Conservation (phyloP, 64 coral and sea anemone genomes). For the Montipora sp. region DNA sequence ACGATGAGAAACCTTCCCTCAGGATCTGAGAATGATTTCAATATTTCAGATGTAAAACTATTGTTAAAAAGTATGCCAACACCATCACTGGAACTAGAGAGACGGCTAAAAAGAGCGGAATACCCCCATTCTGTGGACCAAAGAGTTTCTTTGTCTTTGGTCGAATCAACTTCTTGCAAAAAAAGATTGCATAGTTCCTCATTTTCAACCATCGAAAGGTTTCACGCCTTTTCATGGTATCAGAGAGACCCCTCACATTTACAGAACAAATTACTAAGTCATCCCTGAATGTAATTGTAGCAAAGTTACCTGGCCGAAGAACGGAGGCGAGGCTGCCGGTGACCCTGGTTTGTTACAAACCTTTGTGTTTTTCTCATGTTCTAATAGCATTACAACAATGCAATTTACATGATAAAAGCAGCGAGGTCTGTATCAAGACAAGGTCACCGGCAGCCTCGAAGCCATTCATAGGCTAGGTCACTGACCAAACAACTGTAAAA, state of each 20-base stretch:
- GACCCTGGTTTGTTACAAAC: too few species aligned
- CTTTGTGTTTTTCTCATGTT: too few species aligned
- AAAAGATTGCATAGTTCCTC: neutral
- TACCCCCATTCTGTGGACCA: slow-evolving; percentile 29
- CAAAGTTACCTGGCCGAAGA: too few species aligned
- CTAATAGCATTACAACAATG: too few species aligned
- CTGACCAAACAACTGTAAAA: too few species aligned
- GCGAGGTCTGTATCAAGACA: too few species aligned
- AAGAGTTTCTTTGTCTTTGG: neutral
- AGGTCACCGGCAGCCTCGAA: too few species aligned
- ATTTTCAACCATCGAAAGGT: neutral
- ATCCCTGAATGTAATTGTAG: neutral
- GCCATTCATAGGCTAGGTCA: too few species aligned
- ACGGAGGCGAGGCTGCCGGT: too few species aligned
- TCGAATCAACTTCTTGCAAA: neutral
- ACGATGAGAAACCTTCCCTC: slow-evolving; percentile 11
- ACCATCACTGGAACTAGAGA: neutral
- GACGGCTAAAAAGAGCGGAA: neutral
- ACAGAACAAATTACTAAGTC: neutral
- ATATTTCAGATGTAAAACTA: slow-evolving; percentile 17
- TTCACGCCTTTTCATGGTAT: neutral
- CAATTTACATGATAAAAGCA: too few species aligned
- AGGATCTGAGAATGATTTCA: neutral
- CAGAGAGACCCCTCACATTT: neutral
- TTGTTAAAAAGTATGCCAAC: slow-evolving; percentile 6